phyloP scores from a whole-genome alignment of 2,113 vertebrate species.

The Bothrops jararaca region DNA sequence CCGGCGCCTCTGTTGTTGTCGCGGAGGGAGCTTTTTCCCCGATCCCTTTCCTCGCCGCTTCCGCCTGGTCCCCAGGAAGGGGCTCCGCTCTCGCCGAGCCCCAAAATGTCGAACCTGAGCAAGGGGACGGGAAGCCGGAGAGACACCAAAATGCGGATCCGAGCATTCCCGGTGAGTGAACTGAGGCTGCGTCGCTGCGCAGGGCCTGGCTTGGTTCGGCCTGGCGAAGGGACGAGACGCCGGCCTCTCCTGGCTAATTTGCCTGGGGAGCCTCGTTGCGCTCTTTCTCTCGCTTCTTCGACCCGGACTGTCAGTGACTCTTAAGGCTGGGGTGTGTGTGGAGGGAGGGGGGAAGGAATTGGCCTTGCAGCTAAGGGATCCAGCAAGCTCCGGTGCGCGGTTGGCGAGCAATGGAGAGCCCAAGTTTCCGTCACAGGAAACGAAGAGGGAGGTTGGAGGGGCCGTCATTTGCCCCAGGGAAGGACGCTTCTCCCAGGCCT shows the following conservation, averaged over 20 bases:
- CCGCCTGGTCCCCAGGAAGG: conserved; percentile 24
- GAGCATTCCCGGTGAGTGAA: conserved; percentile 94
- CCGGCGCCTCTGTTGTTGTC: conserved; percentile 49
- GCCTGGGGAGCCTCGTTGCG: not conserved
- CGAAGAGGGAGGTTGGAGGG: conserved; percentile 14
- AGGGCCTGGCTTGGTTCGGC: conserved; percentile 33
- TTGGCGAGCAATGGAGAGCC: not conserved
- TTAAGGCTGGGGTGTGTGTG: not conserved
- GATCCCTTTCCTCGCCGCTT: not conserved
- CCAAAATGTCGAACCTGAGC: conserved; percentile 94
- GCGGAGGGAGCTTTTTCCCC: conserved; percentile 28
- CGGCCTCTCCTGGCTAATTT: conserved; percentile 38
- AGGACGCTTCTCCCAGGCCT: not conserved
- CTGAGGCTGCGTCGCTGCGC: not conserved
- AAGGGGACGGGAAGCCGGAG: conserved; percentile 94
- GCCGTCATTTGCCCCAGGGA: not conserved
- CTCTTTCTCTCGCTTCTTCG: not conserved
- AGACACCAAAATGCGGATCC: conserved; percentile 99
- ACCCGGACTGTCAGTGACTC: not conserved
- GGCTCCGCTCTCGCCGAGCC: conserved; percentile 52
- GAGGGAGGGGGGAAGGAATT: not conserved
- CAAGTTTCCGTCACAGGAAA: conserved; percentile 16
- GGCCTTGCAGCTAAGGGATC: not conserved
- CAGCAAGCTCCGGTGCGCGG: not conserved
- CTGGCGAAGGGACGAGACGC: not conserved